Evolutionary conservation across 2,797 vertebrate species (phyloP).

Genomic region (Poliocrania exsul): DNA sequence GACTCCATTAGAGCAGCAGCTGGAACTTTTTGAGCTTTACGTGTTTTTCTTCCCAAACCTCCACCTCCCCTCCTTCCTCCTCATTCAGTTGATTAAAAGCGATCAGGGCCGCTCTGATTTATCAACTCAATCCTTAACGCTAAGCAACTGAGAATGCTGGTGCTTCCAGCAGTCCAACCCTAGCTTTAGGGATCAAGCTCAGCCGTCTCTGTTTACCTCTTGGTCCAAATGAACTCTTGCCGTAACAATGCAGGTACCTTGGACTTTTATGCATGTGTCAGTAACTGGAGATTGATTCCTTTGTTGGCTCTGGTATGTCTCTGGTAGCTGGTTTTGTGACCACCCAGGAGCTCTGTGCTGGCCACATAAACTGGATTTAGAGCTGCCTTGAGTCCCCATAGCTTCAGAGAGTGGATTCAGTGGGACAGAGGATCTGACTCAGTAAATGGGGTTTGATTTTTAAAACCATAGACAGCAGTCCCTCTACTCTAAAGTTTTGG

Average conservation of each 20-base stretch:
- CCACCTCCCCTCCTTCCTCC: conserved; percentile 1
- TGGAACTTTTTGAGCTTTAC: conserved; percentile 65
- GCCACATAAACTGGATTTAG: not conserved
- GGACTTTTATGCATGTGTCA: not conserved
- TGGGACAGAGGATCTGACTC: not conserved
- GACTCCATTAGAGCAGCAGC: conserved; percentile 6
- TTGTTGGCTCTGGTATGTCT: not conserved
- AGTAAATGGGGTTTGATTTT: not conserved
- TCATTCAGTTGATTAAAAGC: conserved; percentile 60
- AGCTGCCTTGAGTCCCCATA: not conserved
- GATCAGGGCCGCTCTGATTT: conserved; percentile 38
- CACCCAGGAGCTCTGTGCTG: not conserved
- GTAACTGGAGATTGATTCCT: not conserved
- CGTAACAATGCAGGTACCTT: not conserved
- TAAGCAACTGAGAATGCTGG: not conserved
- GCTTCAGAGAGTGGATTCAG: not conserved
- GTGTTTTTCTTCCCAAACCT: conserved; percentile 45
- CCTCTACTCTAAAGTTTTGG: not conserved
- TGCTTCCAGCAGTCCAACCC: not conserved
- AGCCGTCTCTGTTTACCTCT: not conserved
- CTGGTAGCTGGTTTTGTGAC: not conserved
- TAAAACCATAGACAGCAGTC: not conserved
- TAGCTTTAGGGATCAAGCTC: not conserved
- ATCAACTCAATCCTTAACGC: conserved; percentile 23
- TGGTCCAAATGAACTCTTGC: not conserved